phyloP scores from a whole-genome alignment of 2,888 invertebrate species.

The Phania funesta region DNA sequence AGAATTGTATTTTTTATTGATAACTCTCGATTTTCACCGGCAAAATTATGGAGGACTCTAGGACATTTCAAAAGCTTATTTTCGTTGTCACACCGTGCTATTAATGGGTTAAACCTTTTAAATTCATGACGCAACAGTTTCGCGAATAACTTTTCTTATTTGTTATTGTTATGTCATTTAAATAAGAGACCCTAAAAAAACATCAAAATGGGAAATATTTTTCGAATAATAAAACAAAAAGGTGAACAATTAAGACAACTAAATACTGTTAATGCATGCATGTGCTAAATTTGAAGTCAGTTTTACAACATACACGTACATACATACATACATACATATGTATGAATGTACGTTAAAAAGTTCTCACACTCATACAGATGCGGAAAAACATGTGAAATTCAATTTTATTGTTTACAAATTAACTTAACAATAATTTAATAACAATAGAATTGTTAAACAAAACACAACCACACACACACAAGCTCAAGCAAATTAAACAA shows the following conservation, averaged over 20 bases:
- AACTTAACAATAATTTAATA: conserved; percentile 53
- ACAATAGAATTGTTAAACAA: conserved; percentile 48
- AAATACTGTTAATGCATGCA: conserved; percentile 28
- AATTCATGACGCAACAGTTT: conserved; percentile 42
- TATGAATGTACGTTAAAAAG: background rate
- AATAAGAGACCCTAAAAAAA: conserved; percentile 1
- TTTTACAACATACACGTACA: background rate
- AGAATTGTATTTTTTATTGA: too few relatives aligned
- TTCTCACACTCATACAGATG: background rate
- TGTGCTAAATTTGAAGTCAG: conserved; percentile 3
- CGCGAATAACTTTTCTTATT: conserved; percentile 21
- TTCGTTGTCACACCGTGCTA: too few relatives aligned
- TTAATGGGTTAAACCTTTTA: conserved; percentile 40
- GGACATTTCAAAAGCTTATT: too few relatives aligned
- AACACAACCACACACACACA: too few relatives aligned
- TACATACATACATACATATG: background rate
- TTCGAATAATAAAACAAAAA: conserved; percentile 44
- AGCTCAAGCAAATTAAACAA: conserved; percentile 21
- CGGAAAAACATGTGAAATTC: conserved; percentile 9
- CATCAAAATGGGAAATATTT: conserved; percentile 17
- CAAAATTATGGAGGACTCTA: too few relatives aligned
- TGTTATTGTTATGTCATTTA: conserved; percentile 29
- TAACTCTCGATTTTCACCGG: too few relatives aligned
- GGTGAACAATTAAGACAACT: conserved; percentile 59
- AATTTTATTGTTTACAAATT: conserved; percentile 60